phyloP scores from a whole-genome alignment of 2,113 vertebrate species.

The Falco punctatus region DNA sequence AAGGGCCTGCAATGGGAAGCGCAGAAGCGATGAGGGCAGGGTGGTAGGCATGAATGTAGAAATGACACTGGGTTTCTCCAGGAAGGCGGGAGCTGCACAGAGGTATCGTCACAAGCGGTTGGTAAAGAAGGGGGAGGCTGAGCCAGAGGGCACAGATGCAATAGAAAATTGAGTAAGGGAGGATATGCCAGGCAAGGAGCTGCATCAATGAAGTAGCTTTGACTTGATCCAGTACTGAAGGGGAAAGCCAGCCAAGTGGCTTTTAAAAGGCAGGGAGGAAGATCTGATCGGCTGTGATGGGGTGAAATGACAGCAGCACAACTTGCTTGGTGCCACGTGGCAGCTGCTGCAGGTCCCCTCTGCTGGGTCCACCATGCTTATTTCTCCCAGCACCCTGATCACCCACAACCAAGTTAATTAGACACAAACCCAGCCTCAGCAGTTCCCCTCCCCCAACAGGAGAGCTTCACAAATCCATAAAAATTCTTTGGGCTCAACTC shows the following conservation, averaged over 20 bases:
- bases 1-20: background rate
- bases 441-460: background rate
- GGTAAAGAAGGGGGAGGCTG: background rate
- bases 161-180: background rate
- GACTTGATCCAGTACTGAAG: fast-evolving
- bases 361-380: background rate
- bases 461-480: background rate
- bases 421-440: background rate
- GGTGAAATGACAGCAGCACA: background rate
- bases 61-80: fast-evolving
- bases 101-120: fast-evolving
- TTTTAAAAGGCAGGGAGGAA: background rate
- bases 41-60: fast-evolving
- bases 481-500: background rate
- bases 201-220: background rate
- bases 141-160: background rate
- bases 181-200: background rate
- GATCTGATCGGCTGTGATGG: fast-evolving
- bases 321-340: background rate
- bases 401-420: background rate
- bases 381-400: background rate
- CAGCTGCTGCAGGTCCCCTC: background rate
- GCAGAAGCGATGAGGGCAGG: fast-evolving
- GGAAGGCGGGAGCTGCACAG: background rate
- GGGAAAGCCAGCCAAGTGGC: background rate